Evolutionary conservation across 2,888 invertebrate genomes (phyloP), one percentile per base, ranked within the genome.

Genomic region (Hybos culiciformis): DNA sequence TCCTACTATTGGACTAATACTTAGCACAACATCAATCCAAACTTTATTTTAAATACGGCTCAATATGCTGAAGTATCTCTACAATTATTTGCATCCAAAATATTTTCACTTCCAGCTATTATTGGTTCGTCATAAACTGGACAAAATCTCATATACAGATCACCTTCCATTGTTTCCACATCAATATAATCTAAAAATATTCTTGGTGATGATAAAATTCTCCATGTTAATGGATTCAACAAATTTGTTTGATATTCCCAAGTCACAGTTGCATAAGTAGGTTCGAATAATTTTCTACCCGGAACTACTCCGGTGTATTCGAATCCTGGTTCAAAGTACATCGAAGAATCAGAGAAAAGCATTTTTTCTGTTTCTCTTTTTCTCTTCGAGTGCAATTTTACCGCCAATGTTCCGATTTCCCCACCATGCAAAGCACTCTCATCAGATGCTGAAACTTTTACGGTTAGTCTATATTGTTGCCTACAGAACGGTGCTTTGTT

Each of bases 151-250:
- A 65, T 31, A 24, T 55, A 48, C n/a, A 58, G 54, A 9, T 74
- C 71, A 42, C 74, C 74, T 62, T 86, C 86, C 53, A 87, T 68
- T 11, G 78, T 79, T 36, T 83, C 80, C 29, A 88, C 68, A 37
- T 74, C 73, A 32, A 88, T 65, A 48, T 77, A 77, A 44, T 80
- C 79, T 38, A 88, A 66, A 58, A 78, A 83, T 42, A 86, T 77
- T 48, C 78, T 75, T 0, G 88, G 83, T 5, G 77, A 77, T 43
- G 79, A 73, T 8, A 86, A 63, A 29, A 86, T 63, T 44, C 88
- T 70, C 87, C 88, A 88, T 0, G 87, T 86, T 49, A 87, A 72
- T 0, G 87, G 84, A 63, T 87, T 88, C 52, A 86, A 74, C 18
- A 83, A 62, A 48, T 79, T 84, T 4, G 80, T 80, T 54, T 80